Evolutionary conservation across 2,113 vertebrate genomes (phyloP).

Genomic region (Myrmecophaga tridactyla): DNA sequence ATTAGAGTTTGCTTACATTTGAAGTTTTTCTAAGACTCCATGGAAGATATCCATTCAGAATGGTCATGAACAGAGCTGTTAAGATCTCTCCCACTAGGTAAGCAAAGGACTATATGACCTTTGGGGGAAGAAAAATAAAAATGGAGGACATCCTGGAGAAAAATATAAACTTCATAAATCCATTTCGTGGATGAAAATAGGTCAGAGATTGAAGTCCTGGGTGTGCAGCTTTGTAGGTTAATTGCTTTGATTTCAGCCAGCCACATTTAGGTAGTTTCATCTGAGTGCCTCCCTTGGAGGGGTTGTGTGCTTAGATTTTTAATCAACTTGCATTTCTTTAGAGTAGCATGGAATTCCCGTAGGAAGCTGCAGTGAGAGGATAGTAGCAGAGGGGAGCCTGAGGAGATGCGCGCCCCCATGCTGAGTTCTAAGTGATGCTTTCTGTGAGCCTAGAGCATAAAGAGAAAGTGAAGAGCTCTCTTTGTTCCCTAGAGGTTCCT

Average conservation of each 20-base stretch:
- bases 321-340: constrained; percentile 18
- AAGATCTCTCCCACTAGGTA: neutral
- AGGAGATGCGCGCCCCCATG: neutral
- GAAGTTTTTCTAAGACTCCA: neutral
- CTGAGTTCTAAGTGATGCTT: constrained; percentile 20
- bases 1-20: neutral
- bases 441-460: neutral
- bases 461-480: neutral
- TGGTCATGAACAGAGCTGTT: neutral
- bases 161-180: constrained; percentile 14
- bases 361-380: neutral
- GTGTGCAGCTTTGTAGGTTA: constrained; percentile 48
- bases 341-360: neutral
- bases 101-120: neutral
- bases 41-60: neutral
- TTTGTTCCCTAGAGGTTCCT: neutral
- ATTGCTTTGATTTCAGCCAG: constrained; percentile 53
- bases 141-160: neutral
- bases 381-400: neutral
- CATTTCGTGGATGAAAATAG: constrained; percentile 8
- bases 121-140: neutral
- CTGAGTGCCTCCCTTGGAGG: neutral
- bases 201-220: neutral
- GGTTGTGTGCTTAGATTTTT: constrained; percentile 11
- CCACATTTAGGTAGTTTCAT: constrained; percentile 9